Evolutionary conservation across 35 echinoderm and acorn worm species (phyloP).

Genomic region (Heliocidaris tuberculata): DNA sequence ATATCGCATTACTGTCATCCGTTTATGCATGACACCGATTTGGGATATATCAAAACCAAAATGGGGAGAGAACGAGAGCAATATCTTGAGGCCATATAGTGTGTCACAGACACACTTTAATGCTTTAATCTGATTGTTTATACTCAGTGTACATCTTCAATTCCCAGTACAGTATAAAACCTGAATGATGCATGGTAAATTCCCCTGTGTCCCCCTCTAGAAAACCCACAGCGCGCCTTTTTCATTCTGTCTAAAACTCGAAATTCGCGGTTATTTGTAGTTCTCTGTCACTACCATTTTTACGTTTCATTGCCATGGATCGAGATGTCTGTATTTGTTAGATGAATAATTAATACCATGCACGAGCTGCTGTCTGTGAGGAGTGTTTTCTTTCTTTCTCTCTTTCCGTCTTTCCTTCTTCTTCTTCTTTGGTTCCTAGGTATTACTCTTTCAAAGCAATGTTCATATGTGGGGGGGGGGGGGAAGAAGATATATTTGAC

Average conservation of each 20-base stretch:
- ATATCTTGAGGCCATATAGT: not conserved
- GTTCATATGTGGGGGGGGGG: too few relatives aligned
- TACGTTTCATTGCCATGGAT: conserved; percentile 4
- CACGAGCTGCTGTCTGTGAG: not conserved
- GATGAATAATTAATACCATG: conserved; percentile 19
- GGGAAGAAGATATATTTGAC: too few relatives aligned
- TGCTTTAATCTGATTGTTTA: not conserved
- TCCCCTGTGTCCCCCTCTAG: not conserved
- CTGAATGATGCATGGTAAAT: not conserved
- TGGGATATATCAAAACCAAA: not conserved
- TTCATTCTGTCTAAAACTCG: not conserved
- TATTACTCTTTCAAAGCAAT: too few relatives aligned
- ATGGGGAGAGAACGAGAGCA: not conserved
- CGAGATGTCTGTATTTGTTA: conserved; percentile 25
- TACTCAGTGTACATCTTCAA: not conserved
- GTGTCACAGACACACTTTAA: not conserved
- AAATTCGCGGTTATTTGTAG: conserved; percentile 10
- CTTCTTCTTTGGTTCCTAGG: not conserved
- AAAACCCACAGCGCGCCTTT: not conserved
- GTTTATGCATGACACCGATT: not conserved
- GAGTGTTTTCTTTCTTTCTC: not conserved
- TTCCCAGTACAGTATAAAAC: not conserved
- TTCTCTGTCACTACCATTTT: not conserved
- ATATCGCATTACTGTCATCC: not conserved
- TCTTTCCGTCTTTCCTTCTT: not conserved